Base-by-base conservation (phyloP, 37 sponge, comb jelly and placozoan genomes). In the Spongilla lacustris region DNA sequence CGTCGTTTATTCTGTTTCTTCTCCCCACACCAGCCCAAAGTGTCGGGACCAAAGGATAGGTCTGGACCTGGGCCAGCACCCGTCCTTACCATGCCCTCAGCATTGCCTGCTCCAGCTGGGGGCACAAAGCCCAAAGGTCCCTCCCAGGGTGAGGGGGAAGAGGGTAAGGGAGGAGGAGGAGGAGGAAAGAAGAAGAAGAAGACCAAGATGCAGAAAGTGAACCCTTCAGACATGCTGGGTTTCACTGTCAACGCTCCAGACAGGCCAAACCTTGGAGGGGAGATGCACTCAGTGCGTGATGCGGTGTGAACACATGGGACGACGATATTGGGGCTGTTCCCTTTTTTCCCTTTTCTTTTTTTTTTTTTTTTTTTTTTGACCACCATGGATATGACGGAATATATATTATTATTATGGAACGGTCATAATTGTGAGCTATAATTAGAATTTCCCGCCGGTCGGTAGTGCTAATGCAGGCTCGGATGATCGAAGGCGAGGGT, bases 171-270 rank as follows among this genome's bases (percentile, higher is more conserved):
- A 17, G 75, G 79, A 2, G 84, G 88, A 26, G 36, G 50, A 22
- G 81, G 77, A 22, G 75, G 83, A 25, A 69, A 70, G 17, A 88
- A 83, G 83, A 88, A 82, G 58, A 89, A 83, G 84, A 89, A 83
- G 74, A 83, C 83, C 73, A 89, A 91, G 49, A 76, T 76, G 70
- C 85, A 89, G 68, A 83, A 79, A 27, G 89, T 94, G 31, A 78
- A 86, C 68, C 85, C 95, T 4, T 73, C 86, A 46, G 74, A 79
- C 67, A 31, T 94, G 73, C 86, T 94, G 17, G 89, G 92, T 0
- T 94, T 90, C 76, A 94, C 86, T 29, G 95, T 94, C n/a, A 89
- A 87, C 85, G 95, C 95, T 30, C 89, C 85, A 22, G 95, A 94
- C 17, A 28, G 95, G 67, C 95, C 91, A 13, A 94, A 94, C 71